Evolutionary conservation across 1,140 invertebrate species (phyloP), one percentile per base, ranked within the genome.

Genomic region (Acromyrmex charruanus): DNA sequence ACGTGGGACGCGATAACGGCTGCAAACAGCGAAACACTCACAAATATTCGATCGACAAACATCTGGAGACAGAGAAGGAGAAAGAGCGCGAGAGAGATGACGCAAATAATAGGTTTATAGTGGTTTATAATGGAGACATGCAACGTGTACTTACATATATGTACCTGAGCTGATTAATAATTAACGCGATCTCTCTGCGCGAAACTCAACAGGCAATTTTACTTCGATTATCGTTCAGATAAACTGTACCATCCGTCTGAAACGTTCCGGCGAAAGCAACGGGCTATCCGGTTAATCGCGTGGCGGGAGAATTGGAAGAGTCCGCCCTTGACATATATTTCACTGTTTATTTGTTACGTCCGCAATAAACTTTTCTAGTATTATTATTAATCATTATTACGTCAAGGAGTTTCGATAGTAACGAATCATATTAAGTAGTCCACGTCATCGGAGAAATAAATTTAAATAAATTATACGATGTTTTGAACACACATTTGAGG

Each of bases 61-160:
- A 91, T 90, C 84, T 91, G 58, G 21, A 1, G 2, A 49, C 2
- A 25, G 21, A 49, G n/a, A 69, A 14, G 49, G n/a, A 39, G 18
- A 14, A 0, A 51, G 12, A 21, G 12, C 9, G 9, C 35, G n/a
- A 68, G 4, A 68, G 51, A 88, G 66, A 91, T 89, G 89, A 91
- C 85, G 85, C 75, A 91, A 77, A 91, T 87, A 85, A 53, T 89
- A 68, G 49, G 69, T 58, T 87, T 85, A 59, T 59, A 80, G 9
- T 81, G 68, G 79, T 18, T 18, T n/a, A 18, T n/a, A 55, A 21
- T n/a, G 21, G 31, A 61, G 69, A 85, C 16, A 18, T 28, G 72
- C 35, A 55, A 88, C 72, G 21, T 68, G 31, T 66, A 68, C 21
- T 3, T 88, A 59, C 10, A 18, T 7, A 16, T 25, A 16, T 28